Evolutionary conservation across 2,797 vertebrate genomes (phyloP).

Genomic region (Danio jaintianensis): DNA sequence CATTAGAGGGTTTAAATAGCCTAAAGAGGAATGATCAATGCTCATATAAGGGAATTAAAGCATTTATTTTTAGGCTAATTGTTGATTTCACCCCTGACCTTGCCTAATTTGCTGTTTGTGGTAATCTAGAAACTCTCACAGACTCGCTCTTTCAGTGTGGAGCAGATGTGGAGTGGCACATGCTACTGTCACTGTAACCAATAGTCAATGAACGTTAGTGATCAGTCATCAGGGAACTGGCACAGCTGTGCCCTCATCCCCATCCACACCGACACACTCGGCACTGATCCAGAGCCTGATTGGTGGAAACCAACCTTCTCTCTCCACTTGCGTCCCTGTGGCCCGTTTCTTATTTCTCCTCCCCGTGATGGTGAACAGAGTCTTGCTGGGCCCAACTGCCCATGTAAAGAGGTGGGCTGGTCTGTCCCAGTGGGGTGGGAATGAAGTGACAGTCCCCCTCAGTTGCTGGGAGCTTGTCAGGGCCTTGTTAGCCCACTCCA

Average conservation of each 20-base stretch:
- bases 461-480: conserved; percentile 66
- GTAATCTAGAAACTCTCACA: background rate
- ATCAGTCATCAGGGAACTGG: conserved; percentile 50
- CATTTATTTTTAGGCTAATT: conserved; percentile 51
- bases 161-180: conserved; percentile 51
- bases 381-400: conserved; percentile 92
- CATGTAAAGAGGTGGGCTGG: conserved; percentile 90
- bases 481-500: conserved; percentile 56
- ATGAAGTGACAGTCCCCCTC: conserved; percentile 67
- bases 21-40: conserved; percentile 53
- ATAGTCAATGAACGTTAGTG: conserved; percentile 47
- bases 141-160: background rate
- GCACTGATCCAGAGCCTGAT: conserved; percentile 37
- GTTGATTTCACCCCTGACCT: conserved; percentile 39
- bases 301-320: conserved; percentile 53
- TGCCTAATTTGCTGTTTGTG: background rate
- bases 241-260: conserved; percentile 22
- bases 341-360: conserved; percentile 59
- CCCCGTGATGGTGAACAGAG: conserved; percentile 80
- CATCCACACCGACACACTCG: conserved; percentile 41
- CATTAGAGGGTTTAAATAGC: conserved; percentile 44
- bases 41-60: conserved; percentile 54
- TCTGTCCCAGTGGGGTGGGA: conserved; percentile 73
- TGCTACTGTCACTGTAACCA: conserved; percentile 29
- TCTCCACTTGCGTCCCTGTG: conserved; percentile 52